Evolutionary conservation across 1,140 invertebrate genomes (phyloP).

Genomic region (Saxidomus purpurata): DNA sequence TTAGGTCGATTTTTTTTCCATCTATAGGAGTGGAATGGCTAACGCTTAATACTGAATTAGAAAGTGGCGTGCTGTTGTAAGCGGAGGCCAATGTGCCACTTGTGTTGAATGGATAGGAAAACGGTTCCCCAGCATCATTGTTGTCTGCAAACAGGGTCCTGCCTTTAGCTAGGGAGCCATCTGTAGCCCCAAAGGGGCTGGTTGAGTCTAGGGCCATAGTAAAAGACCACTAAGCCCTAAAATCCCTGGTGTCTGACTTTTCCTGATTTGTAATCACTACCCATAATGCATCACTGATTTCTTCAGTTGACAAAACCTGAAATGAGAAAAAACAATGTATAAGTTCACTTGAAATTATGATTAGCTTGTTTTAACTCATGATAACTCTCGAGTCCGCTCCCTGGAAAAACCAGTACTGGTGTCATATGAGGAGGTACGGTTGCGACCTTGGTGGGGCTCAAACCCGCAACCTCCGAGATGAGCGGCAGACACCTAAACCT

Average conservation of each 20-base stretch:
- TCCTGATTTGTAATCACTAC: not conserved
- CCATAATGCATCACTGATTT: slow-evolving; percentile 16
- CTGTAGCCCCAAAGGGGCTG: slow-evolving; percentile 34
- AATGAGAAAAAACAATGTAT: not conserved
- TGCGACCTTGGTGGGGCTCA: no score
- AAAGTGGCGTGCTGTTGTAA: slow-evolving; percentile 20
- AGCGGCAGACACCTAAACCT: no score
- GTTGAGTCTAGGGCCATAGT: slow-evolving; percentile 59
- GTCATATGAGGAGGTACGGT: no score
- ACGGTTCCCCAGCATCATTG: slow-evolving; percentile 45
- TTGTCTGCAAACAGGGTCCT: slow-evolving; percentile 60
- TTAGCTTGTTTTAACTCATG: no score
- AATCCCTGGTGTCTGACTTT: not conserved
- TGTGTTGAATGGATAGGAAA: slow-evolving; percentile 33
- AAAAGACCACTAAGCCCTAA: not conserved
- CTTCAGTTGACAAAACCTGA: slow-evolving; percentile 7
- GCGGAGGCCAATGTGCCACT: not conserved
- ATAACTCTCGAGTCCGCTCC: no score
- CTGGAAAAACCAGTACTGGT: no score
- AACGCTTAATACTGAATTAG: slow-evolving; percentile 57
- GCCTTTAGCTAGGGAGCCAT: slow-evolving; percentile 31
- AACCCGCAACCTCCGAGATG: no score
- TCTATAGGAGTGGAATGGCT: slow-evolving; percentile 61
- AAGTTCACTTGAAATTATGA: no score
- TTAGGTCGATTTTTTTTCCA: slow-evolving; percentile 32